Evolutionary conservation across 2,888 invertebrate genomes (phyloP).

Genomic region (Perizoma flavofasciatum): DNA sequence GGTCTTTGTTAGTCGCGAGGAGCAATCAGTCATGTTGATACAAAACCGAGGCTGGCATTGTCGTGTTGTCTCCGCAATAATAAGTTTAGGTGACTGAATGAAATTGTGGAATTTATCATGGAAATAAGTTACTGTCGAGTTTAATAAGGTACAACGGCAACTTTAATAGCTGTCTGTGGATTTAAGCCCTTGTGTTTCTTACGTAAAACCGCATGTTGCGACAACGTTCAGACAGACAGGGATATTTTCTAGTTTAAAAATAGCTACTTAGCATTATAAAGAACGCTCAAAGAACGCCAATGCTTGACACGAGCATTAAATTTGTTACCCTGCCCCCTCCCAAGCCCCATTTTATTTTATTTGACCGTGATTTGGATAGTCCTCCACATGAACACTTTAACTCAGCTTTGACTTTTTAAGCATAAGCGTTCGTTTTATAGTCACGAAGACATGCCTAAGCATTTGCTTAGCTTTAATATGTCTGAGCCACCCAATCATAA

Average conservation of each 20-base stretch:
- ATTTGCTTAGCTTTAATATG: neutral
- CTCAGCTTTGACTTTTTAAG: too few species aligned
- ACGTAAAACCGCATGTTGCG: constrained; percentile 13
- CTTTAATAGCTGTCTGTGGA: constrained; percentile 56
- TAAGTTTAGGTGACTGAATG: constrained; percentile 60
- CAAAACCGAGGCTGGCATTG: constrained; percentile 70
- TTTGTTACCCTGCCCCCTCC: too few species aligned
- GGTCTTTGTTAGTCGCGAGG: constrained; percentile 69
- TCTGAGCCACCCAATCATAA: constrained; percentile 17
- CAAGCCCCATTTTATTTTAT: too few species aligned
- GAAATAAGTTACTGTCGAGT: constrained; percentile 62
- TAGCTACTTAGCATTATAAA: constrained; percentile 4
- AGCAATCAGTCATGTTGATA: constrained; percentile 78
- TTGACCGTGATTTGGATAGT: too few species aligned
- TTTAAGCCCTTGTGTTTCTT: constrained; percentile 41
- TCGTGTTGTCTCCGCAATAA: constrained; percentile 61
- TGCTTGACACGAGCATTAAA: too few species aligned
- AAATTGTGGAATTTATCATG: constrained; percentile 64
- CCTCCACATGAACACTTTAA: too few species aligned
- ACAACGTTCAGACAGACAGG: constrained; percentile 2
- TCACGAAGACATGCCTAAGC: neutral
- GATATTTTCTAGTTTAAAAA: constrained; percentile 30
- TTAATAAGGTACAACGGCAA: constrained; percentile 56
- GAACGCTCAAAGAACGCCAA: neutral
- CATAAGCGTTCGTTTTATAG: too few species aligned